phyloP scores from a whole-genome alignment of 92 coral and sea anemone species.

The Parazoanthus atlanticus region DNA sequence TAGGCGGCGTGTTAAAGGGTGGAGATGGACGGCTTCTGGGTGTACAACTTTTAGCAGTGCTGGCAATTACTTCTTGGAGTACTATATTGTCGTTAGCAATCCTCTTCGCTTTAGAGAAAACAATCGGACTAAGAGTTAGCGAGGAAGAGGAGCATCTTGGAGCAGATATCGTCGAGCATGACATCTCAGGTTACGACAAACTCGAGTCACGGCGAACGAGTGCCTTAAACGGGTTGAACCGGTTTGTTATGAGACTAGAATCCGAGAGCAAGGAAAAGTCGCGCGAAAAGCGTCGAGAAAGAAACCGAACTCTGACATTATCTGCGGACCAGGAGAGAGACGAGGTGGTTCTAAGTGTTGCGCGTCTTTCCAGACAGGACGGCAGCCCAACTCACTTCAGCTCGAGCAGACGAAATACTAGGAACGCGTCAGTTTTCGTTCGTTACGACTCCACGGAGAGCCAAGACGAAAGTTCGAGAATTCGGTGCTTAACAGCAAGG shows the following conservation, averaged over 20 bases:
- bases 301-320: background rate
- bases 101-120: conserved; percentile 57
- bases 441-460: conserved; percentile 9
- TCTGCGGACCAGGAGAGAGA: conserved; percentile 6
- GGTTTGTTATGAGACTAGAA: conserved; percentile 27
- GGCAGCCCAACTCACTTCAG: background rate
- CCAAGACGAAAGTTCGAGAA: conserved; percentile 12
- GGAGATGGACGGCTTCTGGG: conserved; percentile 77
- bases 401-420: background rate
- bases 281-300: conserved; percentile 18
- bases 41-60: conserved; percentile 66
- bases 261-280: conserved; percentile 41
- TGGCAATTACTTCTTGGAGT: conserved; percentile 71
- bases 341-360: conserved; percentile 25
- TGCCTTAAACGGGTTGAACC: conserved; percentile 19
- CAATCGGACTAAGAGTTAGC: conserved; percentile 73
- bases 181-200: conserved; percentile 49
- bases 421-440: background rate
- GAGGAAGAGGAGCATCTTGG: conserved; percentile 79
- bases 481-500: conserved; percentile 1
- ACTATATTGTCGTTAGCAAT: conserved; percentile 53
- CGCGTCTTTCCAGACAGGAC: background rate
- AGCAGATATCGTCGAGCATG: conserved; percentile 80
- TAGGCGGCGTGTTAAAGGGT: conserved; percentile 69
- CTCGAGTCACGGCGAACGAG: conserved; percentile 23